Percentiles rank a stretch among this genome's conserved stretches.
Evolutionary conservation across 1,140 invertebrate genomes (phyloP).

Genomic region (Stenopsyche tienmushanensis): DNA sequence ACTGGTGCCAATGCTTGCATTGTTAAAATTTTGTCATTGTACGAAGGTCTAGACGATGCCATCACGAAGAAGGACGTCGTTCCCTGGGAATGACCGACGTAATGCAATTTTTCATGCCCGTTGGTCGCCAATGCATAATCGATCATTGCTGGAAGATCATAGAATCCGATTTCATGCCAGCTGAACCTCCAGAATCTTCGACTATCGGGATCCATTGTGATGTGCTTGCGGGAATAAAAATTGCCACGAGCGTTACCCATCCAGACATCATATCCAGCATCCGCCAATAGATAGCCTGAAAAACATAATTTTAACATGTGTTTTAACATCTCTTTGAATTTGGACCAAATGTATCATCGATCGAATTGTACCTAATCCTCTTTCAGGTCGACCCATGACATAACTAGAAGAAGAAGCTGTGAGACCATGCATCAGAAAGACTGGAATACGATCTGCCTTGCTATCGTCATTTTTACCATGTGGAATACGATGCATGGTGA

Average conservation of each 20-base stretch:
- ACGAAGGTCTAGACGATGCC: conserved; percentile 60
- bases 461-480: background rate
- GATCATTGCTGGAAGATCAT: conserved; percentile 65
- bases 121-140: conserved; percentile 57
- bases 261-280: conserved; percentile 71
- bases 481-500: conserved; percentile 61
- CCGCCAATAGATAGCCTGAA: conserved; percentile 52
- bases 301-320: conserved; percentile 30
- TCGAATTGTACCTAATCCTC: background rate
- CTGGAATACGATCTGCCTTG: background rate
- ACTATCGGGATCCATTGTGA: conserved; percentile 49
- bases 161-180: conserved; percentile 64
- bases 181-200: conserved; percentile 65
- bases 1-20: conserved; percentile 65
- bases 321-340: too few relatives aligned
- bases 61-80: conserved; percentile 64
- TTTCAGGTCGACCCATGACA: background rate
- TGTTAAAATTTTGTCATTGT: conserved; percentile 61
- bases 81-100: conserved; percentile 61
- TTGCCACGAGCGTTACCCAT: conserved; percentile 72
- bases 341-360: too few relatives aligned
- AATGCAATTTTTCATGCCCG: conserved; percentile 51
- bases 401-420: background rate
- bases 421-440: background rate
- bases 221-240: conserved; percentile 65